Percentiles rank a stretch among this genome's conserved stretches.
phyloP scores from a whole-genome alignment of 1,140 invertebrate genomes.

The Drosophila pandora region DNA sequence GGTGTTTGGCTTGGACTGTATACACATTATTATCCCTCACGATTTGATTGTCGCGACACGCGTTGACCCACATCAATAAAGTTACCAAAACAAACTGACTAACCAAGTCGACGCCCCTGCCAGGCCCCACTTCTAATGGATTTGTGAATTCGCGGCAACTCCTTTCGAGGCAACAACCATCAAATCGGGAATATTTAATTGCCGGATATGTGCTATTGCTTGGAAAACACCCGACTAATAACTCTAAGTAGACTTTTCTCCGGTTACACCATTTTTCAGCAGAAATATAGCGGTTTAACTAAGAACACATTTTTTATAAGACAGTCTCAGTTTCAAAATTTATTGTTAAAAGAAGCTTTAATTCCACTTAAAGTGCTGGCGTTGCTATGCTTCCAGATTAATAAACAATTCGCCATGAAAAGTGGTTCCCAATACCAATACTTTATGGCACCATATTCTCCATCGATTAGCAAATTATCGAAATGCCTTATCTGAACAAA shows the following conservation, averaged over 20 bases:
- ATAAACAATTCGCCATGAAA: not conserved
- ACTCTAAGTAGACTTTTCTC: not conserved
- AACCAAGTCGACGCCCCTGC: not conserved
- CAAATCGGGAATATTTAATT: not conserved
- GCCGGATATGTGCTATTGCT: not conserved
- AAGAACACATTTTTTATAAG: not conserved
- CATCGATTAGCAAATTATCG: not conserved
- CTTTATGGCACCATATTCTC: constrained; percentile 2
- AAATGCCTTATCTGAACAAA: constrained; percentile 1
- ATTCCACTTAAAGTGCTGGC: not conserved
- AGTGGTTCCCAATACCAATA: not conserved
- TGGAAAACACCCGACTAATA: not conserved
- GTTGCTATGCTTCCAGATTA: not conserved
- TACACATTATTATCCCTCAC: constrained; percentile 55
- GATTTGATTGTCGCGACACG: constrained; percentile 56
- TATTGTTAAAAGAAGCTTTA: not conserved
- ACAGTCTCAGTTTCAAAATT: not conserved
- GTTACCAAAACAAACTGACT: constrained; percentile 27
- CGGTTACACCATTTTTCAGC: too few species aligned
- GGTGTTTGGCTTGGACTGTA: constrained; percentile 37
- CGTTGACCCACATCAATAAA: constrained; percentile 52
- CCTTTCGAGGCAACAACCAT: not conserved
- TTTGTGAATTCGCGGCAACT: not conserved
- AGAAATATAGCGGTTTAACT: too few species aligned
- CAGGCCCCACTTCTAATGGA: not conserved